Percentiles rank a stretch among this genome's conserved stretches.
Conservation (phyloP, 2,113 vertebrate genomes). For the Semnornis frantzii region DNA sequence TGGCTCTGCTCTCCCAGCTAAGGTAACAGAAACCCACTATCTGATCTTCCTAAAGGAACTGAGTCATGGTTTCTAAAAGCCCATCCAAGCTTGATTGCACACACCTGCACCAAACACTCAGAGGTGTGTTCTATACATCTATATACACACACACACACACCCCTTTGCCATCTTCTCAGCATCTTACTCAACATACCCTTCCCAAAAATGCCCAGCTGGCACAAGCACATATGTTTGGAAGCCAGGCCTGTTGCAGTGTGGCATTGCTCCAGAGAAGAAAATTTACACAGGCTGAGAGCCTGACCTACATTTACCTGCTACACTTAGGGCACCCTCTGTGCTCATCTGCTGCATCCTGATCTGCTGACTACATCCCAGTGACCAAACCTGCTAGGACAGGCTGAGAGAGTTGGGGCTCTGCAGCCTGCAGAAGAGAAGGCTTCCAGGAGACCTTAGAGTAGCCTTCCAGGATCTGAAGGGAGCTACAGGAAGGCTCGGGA, state of each 20-base stretch:
- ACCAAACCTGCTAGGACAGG: not conserved
- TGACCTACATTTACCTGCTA: constrained; percentile 1
- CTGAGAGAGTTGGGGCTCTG: no score
- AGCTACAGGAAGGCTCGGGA: no score
- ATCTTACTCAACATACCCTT: not conserved
- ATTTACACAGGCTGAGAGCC: not conserved
- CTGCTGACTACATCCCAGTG: not conserved
- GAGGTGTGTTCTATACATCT: constrained; percentile 34
- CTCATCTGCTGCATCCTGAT: not conserved
- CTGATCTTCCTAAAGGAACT: constrained; percentile 64
- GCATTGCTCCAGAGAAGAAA: not conserved
- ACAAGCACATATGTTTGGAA: not conserved
- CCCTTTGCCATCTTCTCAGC: constrained; percentile 49
- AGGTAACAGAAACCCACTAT: constrained; percentile 61
- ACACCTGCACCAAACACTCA: constrained; percentile 20
- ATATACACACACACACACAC: not conserved
- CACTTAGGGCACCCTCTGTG: not conserved
- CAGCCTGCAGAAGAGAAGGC: no score
- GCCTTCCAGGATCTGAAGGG: no score
- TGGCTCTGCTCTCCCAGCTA: not conserved
- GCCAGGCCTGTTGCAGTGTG: not conserved
- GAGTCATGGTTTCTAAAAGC: constrained; percentile 65
- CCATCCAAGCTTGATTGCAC: constrained; percentile 48
- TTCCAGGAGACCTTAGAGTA: no score
- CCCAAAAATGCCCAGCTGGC: constrained; percentile 19